Evolutionary conservation across 2,113 vertebrate species (phyloP).

Genomic region (Macquaria ambigua): DNA sequence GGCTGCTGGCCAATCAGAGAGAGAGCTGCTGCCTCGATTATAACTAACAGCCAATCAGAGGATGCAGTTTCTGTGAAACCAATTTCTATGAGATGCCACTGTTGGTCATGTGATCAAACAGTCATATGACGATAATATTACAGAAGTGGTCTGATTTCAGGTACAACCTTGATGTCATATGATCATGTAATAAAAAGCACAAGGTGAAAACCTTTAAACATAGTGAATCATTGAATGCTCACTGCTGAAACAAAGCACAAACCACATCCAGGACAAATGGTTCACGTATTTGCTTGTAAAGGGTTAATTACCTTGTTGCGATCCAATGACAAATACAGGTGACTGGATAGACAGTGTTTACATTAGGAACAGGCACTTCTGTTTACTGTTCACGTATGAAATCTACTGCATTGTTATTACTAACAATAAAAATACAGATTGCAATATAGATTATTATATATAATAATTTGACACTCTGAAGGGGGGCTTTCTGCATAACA

Average conservation of each 20-base stretch:
- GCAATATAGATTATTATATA: too few species aligned
- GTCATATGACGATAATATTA: constrained; percentile 10
- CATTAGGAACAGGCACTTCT: too few species aligned
- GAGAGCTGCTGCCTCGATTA: neutral
- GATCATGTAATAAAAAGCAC: neutral
- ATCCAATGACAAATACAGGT: too few species aligned
- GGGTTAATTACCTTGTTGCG: too few species aligned
- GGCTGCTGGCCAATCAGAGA: constrained; percentile 65
- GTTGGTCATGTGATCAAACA: constrained; percentile 18
- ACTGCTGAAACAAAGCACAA: neutral
- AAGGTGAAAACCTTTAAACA: neutral
- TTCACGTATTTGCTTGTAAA: neutral
- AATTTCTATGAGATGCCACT: neutral
- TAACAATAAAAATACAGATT: too few species aligned
- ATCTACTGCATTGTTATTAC: too few species aligned
- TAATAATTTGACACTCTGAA: too few species aligned
- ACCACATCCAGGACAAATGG: neutral
- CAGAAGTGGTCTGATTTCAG: neutral
- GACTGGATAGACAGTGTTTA: too few species aligned
- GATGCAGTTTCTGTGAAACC: neutral
- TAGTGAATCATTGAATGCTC: neutral
- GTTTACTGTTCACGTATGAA: too few species aligned
- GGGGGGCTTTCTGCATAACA: too few species aligned
- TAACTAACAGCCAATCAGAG: constrained; percentile 53
- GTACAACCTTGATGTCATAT: neutral